Evolutionary conservation across 1,140 invertebrate genomes (phyloP).

Genomic region (Drosophila lacteicornis): DNA sequence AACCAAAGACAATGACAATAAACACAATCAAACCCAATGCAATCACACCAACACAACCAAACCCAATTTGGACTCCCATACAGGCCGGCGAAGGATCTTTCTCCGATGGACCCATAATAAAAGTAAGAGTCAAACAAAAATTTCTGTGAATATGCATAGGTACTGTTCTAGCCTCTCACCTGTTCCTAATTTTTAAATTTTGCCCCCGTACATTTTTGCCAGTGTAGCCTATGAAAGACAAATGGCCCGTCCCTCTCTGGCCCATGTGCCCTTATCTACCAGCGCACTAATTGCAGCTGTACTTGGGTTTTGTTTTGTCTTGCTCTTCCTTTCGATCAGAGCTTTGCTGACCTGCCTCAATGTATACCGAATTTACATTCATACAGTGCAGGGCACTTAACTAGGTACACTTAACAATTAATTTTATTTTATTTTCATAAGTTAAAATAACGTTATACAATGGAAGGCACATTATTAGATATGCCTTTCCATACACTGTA

Average conservation of each 20-base stretch:
- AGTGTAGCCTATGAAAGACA: no score
- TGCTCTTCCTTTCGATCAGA: no score
- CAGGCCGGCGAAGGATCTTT: constrained; percentile 10
- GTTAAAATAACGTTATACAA: background rate
- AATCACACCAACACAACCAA: no score
- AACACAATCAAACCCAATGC: no score
- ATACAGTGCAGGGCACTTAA: constrained; percentile 1
- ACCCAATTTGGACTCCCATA: background rate
- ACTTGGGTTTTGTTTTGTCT: no score
- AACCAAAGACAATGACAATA: no score
- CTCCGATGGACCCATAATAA: constrained; percentile 2
- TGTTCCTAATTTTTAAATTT: constrained; percentile 1
- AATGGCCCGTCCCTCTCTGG: no score
- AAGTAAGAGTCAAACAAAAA: background rate
- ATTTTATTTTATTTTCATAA: background rate
- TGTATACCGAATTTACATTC: background rate
- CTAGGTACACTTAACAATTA: background rate
- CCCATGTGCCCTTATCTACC: no score
- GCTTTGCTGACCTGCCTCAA: no score
- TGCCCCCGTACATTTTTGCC: background rate
- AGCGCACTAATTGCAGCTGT: no score
- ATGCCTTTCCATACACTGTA: no score
- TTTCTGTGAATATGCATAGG: background rate
- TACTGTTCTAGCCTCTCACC: constrained; percentile 1
- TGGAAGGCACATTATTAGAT: background rate